A percentile compares a stretch with the other conserved stretches of the same genome.
phyloP scores from a whole-genome alignment of 2,113 vertebrate genomes.

The Psammodynastes pulverulentus region DNA sequence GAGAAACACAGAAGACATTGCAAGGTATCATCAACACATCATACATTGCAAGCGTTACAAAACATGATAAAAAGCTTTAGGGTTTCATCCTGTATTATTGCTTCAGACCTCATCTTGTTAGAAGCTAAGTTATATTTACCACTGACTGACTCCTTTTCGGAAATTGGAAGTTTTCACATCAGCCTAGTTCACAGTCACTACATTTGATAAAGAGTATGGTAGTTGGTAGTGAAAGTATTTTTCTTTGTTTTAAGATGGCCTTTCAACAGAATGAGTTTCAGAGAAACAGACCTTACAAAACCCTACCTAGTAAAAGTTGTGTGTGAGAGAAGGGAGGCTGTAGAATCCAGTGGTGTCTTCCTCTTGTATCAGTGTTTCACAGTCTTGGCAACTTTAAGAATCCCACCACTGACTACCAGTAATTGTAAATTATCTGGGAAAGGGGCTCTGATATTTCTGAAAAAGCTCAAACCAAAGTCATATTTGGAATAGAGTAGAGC shows the following conservation, averaged over 20 bases:
- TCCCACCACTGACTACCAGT: neutral
- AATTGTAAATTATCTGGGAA: neutral
- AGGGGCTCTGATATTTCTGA: neutral
- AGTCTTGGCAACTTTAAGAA: neutral
- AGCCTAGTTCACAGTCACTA: neutral
- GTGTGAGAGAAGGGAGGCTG: neutral
- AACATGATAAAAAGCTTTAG: neutral
- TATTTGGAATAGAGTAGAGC: neutral
- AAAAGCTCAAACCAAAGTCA: neutral
- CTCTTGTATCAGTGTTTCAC: neutral
- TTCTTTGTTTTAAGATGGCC: neutral
- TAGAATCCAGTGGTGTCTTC: neutral
- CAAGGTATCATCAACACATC: slow-evolving; percentile 65
- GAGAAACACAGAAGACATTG: slow-evolving; percentile 64
- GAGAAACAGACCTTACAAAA: neutral
- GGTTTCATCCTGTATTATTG: neutral
- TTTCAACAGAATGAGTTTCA: neutral
- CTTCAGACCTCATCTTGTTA: neutral
- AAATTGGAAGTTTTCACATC: neutral
- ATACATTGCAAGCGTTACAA: neutral
- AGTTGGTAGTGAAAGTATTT: neutral
- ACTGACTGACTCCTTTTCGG: neutral
- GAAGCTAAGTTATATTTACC: neutral
- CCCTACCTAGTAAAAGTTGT: neutral
- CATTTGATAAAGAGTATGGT: neutral